phyloP scores from a whole-genome alignment of 2,113 vertebrate species.

The Boleophthalmus pectinirostris region DNA sequence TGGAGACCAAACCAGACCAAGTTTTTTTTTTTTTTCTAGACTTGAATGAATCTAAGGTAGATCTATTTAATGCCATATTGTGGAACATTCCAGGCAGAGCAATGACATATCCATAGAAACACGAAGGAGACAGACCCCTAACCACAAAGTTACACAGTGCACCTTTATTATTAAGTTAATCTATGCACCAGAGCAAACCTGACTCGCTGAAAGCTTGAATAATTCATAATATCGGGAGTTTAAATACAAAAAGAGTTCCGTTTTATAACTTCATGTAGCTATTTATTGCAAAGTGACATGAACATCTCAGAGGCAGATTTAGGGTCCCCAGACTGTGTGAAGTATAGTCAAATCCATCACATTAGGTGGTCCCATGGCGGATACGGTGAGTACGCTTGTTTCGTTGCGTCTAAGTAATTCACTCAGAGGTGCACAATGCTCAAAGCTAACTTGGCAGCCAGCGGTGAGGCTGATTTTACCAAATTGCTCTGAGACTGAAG shows the following conservation, averaged over 20 bases:
- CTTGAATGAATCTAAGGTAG: no score
- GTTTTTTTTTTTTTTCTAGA: no score
- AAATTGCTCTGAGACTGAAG: constrained; percentile 51
- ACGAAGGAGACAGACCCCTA: no score
- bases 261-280: neutral
- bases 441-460: constrained; percentile 54
- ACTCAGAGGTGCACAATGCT: constrained; percentile 29
- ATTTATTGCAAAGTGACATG: neutral
- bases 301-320: neutral
- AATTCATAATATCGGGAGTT: neutral
- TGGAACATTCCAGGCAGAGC: no score
- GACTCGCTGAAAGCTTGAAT: neutral
- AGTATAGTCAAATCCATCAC: constrained; percentile 3
- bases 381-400: constrained; percentile 1
- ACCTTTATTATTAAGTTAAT: no score
- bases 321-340: neutral
- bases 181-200: no score
- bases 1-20: no score
- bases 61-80: no score
- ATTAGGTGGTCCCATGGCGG: neutral
- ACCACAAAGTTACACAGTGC: no score
- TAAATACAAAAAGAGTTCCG: neutral
- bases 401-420: constrained; percentile 34
- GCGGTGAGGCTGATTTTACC: constrained; percentile 49
- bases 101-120: no score